Evolutionary conservation across 2,797 vertebrate genomes (phyloP).

Genomic region (Cirrhinus molitorella): DNA sequence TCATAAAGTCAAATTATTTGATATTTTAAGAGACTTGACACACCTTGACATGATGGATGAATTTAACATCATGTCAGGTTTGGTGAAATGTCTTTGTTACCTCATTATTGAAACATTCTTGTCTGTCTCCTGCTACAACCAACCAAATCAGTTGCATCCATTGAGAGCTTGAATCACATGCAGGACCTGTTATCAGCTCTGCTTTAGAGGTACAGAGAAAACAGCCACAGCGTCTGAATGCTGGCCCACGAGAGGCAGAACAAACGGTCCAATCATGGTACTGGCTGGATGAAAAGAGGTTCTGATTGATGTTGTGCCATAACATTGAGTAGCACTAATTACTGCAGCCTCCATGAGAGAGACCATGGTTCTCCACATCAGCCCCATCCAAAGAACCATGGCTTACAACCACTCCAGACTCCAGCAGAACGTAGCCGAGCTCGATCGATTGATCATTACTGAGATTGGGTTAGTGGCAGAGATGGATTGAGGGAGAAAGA

Average conservation of each 20-base stretch:
- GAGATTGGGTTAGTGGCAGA: slow-evolving; percentile 49
- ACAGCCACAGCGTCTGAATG: slow-evolving; percentile 20
- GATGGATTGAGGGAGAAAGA: slow-evolving; percentile 22
- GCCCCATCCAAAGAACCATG: slow-evolving; percentile 11
- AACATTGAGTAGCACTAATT: slow-evolving; percentile 57
- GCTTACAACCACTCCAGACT: slow-evolving; percentile 22
- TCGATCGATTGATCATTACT: slow-evolving; percentile 52
- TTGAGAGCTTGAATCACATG: slow-evolving; percentile 5
- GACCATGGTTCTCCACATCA: slow-evolving; percentile 29
- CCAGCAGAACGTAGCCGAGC: slow-evolving; percentile 13
- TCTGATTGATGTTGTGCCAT: slow-evolving; percentile 46
- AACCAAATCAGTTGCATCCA: slow-evolving; percentile 5
- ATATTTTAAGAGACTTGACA: not conserved
- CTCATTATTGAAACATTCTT: not conserved
- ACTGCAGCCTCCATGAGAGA: slow-evolving; percentile 37
- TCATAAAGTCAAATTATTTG: not conserved
- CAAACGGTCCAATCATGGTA: slow-evolving; percentile 67
- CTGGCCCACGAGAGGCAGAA: slow-evolving; percentile 34
- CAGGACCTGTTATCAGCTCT: slow-evolving; percentile 20
- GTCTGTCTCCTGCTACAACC: not conserved
- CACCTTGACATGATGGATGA: not conserved
- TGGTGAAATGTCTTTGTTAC: not conserved
- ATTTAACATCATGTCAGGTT: not conserved
- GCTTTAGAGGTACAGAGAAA: slow-evolving; percentile 18
- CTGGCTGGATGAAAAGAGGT: slow-evolving; percentile 58